Conservation (phyloP, 53 echinoderm and acorn worm genomes). For the Crossaster papposus region DNA sequence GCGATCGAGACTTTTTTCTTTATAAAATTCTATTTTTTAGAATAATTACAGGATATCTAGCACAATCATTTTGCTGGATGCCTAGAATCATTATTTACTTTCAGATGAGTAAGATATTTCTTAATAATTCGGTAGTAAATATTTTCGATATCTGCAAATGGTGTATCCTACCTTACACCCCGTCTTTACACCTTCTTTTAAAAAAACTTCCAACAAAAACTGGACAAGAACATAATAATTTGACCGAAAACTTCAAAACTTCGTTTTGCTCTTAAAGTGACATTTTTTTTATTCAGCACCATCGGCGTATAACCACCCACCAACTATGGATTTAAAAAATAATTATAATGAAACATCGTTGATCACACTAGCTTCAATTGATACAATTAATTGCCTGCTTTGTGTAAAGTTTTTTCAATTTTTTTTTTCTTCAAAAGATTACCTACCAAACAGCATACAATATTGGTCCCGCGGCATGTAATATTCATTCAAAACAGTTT, state of each 20-base stretch:
- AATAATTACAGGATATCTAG: too few species aligned
- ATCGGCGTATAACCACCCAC: constrained; percentile 37
- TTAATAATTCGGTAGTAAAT: too few species aligned
- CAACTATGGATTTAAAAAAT: constrained; percentile 18
- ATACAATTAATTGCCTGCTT: not conserved
- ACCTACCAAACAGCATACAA: constrained; percentile 11
- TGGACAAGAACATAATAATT: not conserved
- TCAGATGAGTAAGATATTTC: too few species aligned
- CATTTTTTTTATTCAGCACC: constrained; percentile 55
- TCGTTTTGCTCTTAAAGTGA: constrained; percentile 12
- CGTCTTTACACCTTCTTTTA: not conserved
- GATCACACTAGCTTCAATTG: constrained; percentile 4
- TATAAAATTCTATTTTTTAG: too few species aligned
- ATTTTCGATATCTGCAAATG: too few species aligned
- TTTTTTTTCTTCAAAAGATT: not conserved
- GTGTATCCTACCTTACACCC: too few species aligned
- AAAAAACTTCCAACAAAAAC: not conserved
- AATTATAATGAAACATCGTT: constrained; percentile 22
- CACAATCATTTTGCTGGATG: too few species aligned
- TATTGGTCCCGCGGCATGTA: constrained; percentile 1
- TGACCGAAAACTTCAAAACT: not conserved
- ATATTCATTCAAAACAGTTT: not conserved
- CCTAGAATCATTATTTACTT: too few species aligned
- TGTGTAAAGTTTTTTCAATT: too few species aligned
- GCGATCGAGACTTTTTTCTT: too few species aligned